Evolutionary conservation across 2,113 vertebrate species (phyloP), one percentile per base, ranked within the genome.

Genomic region (Dissostichus mawsoni): DNA sequence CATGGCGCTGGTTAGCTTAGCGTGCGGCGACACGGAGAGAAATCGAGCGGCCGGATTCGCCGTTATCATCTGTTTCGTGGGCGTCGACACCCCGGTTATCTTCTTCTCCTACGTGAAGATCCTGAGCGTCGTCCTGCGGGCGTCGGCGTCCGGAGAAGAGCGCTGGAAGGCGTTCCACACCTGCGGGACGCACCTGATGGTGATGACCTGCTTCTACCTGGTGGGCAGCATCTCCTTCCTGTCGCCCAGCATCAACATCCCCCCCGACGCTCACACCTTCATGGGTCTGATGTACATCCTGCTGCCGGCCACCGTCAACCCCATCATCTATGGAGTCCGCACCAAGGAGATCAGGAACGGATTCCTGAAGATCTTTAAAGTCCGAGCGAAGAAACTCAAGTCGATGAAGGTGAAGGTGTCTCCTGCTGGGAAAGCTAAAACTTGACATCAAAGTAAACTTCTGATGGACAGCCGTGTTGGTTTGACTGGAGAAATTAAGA

Each of bases 151-250:
- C 1, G n/a, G 84, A 0, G 90, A 93, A 16, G 91, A 90, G 0
- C 85, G 90, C 2, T 74, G 92, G 75, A 96, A 96, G 87, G 96
- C 95, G 0, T 88, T 96, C 11, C 94, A 95, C 82, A 96, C 94
- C 58, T 95, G 96, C 14, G 89, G 93, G 16, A 96, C 95, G 8
- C 96, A 96, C 80, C 80, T 95, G 63, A 94, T 95, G 1, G 93
- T 96, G 16, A 93, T 95, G 78, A 90, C 96, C 82, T 90, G 94
- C 0, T 90, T 96, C 76, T 95, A 96, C 65, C 87, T 94, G n/a
- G 95, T 95, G 17, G 95, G 95, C 3, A 93, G 95, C 41, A 75
- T 96, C 47, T 93, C 94, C 0, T 96, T 96, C 85, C 89, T 96
- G 0, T 92, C 92, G n/a, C 94, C 89, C 77, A 92, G 89, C 7